Evolutionary conservation across 2,797 vertebrate genomes (phyloP).

Genomic region (Syndactyla subalaris): DNA sequence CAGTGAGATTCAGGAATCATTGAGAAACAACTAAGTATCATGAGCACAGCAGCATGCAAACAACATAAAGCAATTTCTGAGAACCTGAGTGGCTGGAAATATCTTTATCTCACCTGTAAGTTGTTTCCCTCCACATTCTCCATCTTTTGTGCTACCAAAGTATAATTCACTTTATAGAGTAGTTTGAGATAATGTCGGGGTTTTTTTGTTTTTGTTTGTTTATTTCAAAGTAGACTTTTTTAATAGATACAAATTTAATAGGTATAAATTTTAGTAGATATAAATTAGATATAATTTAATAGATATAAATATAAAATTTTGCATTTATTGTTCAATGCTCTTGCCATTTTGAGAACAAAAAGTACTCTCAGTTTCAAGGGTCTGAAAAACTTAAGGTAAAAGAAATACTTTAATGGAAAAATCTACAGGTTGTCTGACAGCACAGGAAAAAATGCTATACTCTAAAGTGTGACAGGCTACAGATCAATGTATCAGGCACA

Average conservation of each 20-base stretch:
- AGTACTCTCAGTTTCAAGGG: background rate
- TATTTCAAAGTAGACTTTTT: background rate
- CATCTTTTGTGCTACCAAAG: background rate
- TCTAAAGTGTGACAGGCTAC: background rate
- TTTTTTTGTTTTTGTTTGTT: background rate
- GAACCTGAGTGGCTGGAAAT: background rate
- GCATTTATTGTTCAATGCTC: background rate
- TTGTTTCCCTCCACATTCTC: background rate
- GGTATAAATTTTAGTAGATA: too few species aligned
- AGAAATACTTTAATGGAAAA: background rate
- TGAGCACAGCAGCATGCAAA: background rate
- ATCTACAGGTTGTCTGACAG: background rate
- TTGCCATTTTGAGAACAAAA: background rate
- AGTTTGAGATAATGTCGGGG: background rate
- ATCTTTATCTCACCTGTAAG: background rate
- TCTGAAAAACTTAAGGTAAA: background rate
- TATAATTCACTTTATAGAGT: background rate
- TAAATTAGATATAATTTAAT: too few species aligned
- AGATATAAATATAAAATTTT: background rate
- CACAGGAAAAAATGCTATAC: background rate
- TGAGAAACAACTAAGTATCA: background rate
- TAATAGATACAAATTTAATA: too few species aligned
- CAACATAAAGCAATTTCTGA: background rate
- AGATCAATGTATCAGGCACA: background rate
- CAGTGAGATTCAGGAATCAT: background rate